Percentiles rank a stretch among this genome's conserved stretches.
Evolutionary conservation across 1,140 invertebrate species (phyloP).

Genomic region (Microplitis demolitor): DNA sequence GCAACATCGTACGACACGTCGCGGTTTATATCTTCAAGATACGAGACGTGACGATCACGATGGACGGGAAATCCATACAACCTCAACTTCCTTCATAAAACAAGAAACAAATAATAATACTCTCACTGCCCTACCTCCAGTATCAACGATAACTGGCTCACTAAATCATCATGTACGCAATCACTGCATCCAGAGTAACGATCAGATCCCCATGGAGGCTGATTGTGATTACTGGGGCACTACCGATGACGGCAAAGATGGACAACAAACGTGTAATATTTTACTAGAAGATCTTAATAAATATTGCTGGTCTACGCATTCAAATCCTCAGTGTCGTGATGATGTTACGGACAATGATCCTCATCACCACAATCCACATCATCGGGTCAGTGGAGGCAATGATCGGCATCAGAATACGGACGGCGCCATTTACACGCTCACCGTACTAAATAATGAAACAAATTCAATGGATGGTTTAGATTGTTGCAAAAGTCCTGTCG

Average conservation of each 20-base stretch:
- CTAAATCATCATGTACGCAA: constrained; percentile 47
- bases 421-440: constrained; percentile 65
- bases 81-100: constrained; percentile 61
- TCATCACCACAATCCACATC: not conserved
- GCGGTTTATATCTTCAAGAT: constrained; percentile 41
- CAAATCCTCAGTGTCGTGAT: constrained; percentile 33
- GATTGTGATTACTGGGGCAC: constrained; percentile 74
- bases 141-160: constrained; percentile 55
- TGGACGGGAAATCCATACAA: constrained; percentile 31
- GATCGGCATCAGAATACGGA: constrained; percentile 61
- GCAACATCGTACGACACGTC: not conserved
- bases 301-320: constrained; percentile 71
- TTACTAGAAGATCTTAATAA: constrained; percentile 81
- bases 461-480: constrained; percentile 63
- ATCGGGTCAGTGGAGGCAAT: constrained; percentile 35
- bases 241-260: constrained; percentile 64
- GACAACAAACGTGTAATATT: constrained; percentile 69
- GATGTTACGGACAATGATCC: constrained; percentile 26
- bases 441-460: constrained; percentile 62
- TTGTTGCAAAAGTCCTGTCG: constrained; percentile 55
- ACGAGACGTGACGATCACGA: constrained; percentile 48
- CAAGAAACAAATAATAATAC: constrained; percentile 72
- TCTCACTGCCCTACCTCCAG: constrained; percentile 55
- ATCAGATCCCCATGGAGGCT: constrained; percentile 50
- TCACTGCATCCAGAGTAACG: constrained; percentile 43